These are phyloP conservation scores for Scaptomyza hsui DNA, from an alignment of 1,140 invertebrate species.

Conservation along the genomic window DNA sequence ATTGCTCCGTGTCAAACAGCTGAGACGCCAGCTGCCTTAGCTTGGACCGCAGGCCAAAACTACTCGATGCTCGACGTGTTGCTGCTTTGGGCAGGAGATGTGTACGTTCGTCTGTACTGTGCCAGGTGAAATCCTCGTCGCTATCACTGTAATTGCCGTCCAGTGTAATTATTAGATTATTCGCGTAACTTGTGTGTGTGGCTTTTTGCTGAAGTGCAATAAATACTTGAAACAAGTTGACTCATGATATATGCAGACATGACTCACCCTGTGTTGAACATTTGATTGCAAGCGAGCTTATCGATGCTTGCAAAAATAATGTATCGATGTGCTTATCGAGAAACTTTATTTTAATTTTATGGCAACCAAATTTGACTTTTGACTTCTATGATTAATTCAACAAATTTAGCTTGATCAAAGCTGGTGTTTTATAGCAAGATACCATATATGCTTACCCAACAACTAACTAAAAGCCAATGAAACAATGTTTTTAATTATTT, in stretches of 20 bases:
- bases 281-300: constrained; percentile 1
- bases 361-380: neutral
- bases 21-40: constrained; percentile 66
- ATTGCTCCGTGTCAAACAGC: constrained; percentile 54
- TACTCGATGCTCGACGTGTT: constrained; percentile 22
- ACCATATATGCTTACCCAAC: too few species aligned
- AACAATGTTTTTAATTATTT: neutral
- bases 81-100: constrained; percentile 48
- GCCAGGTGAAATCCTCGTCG: constrained; percentile 48
- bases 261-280: constrained; percentile 23
- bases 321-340: neutral
- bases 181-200: constrained; percentile 24
- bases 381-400: neutral
- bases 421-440: too few species aligned
- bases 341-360: neutral
- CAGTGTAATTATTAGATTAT: constrained; percentile 46
- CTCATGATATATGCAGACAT: constrained; percentile 18
- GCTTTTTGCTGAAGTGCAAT: constrained; percentile 33
- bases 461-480: too few species aligned
- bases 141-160: constrained; percentile 49
- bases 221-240: constrained; percentile 41
- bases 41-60: constrained; percentile 52
- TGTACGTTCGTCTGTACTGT: constrained; percentile 55
- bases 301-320: constrained; percentile 14
- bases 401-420: too few species aligned